Base-by-base conservation (phyloP, 2,797 vertebrate genomes). In the Microctenopoma steveboyesi region DNA sequence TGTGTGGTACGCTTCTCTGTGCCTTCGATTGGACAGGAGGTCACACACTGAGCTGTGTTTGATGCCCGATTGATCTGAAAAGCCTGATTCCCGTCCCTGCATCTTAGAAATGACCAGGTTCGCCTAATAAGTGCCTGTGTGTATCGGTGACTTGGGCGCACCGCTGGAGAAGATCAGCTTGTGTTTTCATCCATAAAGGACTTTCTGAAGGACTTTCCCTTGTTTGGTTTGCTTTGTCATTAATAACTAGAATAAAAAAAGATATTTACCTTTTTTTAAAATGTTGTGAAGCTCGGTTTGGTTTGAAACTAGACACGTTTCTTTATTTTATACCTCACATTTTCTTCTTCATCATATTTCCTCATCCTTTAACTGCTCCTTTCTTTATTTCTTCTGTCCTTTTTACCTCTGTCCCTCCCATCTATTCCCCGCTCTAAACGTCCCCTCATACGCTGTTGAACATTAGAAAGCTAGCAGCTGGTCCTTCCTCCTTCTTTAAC, bases 401-500 rank as follows among this genome's bases (percentile, higher is more conserved):
- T 42, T 14, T 48, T 69, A 28, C 45, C 56, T 33, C 57, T n/a
- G 13, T 25, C n/a, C 5, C 1, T 14, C 15, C 13, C 37, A 54
- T 54, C 52, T 63, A n/a, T 10, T 4, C 11, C 3, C 27, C 10
- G 12, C 28, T 35, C 27, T 28, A 14, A 52, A 40, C 13, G 16
- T 58, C 47, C 50, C n/a, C 35, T 51, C 47, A 9, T 42, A 62
- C 42, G 43, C 92, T 88, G 91, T 94, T 94, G 93, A 93, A 93
- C 94, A 93, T 93, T 91, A 92, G 91, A 93, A 93, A 88, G 85
- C 88, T 88, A 94, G 93, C 95, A 96, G 95, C 94, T 95, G 94
- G 93, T 92, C 93, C 89, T 94, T 94, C 95, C 94, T 94, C 93
- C 94, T 94, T 94, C 94, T 94, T 95, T 94, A 95, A 96, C 93